Base-by-base conservation (phyloP, 2,113 vertebrate species). In the Budorcas taxicolor region DNA sequence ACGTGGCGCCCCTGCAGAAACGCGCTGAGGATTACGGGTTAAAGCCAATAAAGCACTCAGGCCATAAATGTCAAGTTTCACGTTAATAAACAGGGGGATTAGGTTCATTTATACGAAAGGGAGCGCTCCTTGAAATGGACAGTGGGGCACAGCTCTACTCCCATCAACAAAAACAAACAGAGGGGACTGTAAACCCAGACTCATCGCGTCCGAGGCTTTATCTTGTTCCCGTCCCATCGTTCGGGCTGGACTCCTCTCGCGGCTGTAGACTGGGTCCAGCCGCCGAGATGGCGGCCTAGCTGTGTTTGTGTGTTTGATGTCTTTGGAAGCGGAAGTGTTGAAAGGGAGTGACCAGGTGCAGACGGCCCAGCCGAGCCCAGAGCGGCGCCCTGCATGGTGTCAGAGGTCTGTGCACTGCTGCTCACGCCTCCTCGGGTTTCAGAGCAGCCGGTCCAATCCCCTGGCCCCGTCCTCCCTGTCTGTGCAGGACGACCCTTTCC, bases 11-110 rank as follows among this genome's bases (percentile, higher is more conserved):
- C 62, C 40, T 14, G 3, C 47, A 90, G 94, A 67, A 97, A 82
- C 29, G 45, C 4, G 2, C 71, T 19, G 36, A 76, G 94, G 86
- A 93, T 93, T 95, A 86, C 29, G 55, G 43, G 86, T 71, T 96
- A 96, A 97, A 87, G 93, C 86, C 1, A 0, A 64, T n/a, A 85
- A 98, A 96, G 94, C 83, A 52, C 94, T 96, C 89, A 55, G 45
- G 21, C 92, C 86, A n/a, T 92, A 89, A 93, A 97, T 78, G 86
- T 95, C 82, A 95, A 86, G 88, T 76, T 97, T 96, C 81, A 82
- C 90, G 91, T 93, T 97, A 96, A 78, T 95, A 95, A 97, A 97
- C 94, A 94, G 80, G 40, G 29, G 23, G 91, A 96, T 94, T 88
- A 94, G 12, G n/a, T 81, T 94, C 74, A 85, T 90, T 97, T 96